Conservation (phyloP, 2,888 invertebrate species). For the Thysanoteuthis rhombus region DNA sequence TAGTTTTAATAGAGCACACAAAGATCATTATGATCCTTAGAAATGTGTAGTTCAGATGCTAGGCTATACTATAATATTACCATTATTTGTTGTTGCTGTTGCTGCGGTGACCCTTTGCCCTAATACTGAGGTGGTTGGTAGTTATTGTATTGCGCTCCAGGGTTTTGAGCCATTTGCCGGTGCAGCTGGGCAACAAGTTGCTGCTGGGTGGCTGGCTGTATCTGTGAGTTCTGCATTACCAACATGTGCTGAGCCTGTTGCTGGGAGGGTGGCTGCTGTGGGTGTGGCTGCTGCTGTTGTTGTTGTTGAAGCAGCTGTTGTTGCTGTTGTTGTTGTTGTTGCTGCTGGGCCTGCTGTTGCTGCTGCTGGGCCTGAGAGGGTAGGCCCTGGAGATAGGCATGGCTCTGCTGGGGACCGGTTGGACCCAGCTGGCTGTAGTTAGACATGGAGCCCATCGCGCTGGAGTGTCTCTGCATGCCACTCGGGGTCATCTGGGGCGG, state of each 20-base stretch:
- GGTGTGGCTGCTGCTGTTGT: conserved; percentile 36
- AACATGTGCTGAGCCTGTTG: conserved; percentile 39
- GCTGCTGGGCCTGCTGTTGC: conserved; percentile 40
- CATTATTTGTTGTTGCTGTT: not conserved
- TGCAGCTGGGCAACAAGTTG: conserved; percentile 57
- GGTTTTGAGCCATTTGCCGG: conserved; percentile 45
- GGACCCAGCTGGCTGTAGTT: conserved; percentile 60
- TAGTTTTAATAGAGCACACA: too few relatives aligned
- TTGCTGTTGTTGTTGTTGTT: conserved; percentile 45
- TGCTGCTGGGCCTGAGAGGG: conserved; percentile 55
- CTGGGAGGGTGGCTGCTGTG: conserved; percentile 34
- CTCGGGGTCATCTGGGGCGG: conserved; percentile 36
- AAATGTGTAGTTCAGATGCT: too few relatives aligned
- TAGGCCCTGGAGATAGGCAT: conserved; percentile 46
- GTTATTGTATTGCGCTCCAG: conserved; percentile 40
- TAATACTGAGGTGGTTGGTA: conserved; percentile 45
- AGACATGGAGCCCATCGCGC: conserved; percentile 42
- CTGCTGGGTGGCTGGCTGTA: conserved; percentile 67
- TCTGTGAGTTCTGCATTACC: conserved; percentile 68
- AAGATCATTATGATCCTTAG: too few relatives aligned
- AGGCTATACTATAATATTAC: too few relatives aligned
- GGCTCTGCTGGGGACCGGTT: conserved; percentile 39
- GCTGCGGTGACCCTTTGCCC: not conserved
- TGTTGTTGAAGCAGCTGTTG: conserved; percentile 39
- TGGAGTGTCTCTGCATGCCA: conserved; percentile 38